Percentiles rank a stretch among this genome's conserved stretches.
phyloP scores from a whole-genome alignment of 35 echinoderm and acorn worm species.

The Strongylocentrotus purpuratus region DNA sequence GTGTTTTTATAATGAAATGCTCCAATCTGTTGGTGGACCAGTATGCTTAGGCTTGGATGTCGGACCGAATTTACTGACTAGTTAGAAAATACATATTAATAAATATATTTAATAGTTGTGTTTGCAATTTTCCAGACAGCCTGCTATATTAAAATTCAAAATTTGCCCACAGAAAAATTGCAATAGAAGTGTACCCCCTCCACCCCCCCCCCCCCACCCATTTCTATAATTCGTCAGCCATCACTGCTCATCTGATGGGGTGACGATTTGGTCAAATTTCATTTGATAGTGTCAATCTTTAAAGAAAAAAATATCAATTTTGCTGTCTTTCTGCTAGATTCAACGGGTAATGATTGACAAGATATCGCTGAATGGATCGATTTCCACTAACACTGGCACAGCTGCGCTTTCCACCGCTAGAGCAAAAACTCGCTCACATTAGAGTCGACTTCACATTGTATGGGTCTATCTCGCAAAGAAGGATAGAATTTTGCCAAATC shows the following conservation, averaged over 20 bases:
- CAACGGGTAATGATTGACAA: neutral
- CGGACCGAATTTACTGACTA: too few relatives aligned
- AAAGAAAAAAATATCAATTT: neutral
- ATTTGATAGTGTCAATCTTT: neutral
- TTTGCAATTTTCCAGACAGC: too few relatives aligned
- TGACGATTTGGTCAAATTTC: neutral
- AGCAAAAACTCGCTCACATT: neutral
- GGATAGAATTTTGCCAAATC: constrained; percentile 21
- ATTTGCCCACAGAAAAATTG: too few relatives aligned
- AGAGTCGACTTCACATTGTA: neutral
- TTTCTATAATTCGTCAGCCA: neutral
- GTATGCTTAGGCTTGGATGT: too few relatives aligned
- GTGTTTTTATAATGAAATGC: too few relatives aligned
- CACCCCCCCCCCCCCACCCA: too few relatives aligned
- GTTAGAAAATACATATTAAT: too few relatives aligned
- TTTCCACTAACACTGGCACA: neutral
- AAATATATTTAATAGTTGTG: too few relatives aligned
- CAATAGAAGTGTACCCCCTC: too few relatives aligned
- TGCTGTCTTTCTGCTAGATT: neutral
- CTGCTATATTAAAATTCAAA: too few relatives aligned
- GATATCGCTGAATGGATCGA: neutral
- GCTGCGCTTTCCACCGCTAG: neutral
- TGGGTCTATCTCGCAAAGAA: neutral
- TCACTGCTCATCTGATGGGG: neutral
- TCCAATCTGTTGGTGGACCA: too few relatives aligned